These are phyloP conservation scores for Therioaphis trifolii DNA, from an alignment of 2,888 invertebrate genomes.

Conservation along the genomic window DNA sequence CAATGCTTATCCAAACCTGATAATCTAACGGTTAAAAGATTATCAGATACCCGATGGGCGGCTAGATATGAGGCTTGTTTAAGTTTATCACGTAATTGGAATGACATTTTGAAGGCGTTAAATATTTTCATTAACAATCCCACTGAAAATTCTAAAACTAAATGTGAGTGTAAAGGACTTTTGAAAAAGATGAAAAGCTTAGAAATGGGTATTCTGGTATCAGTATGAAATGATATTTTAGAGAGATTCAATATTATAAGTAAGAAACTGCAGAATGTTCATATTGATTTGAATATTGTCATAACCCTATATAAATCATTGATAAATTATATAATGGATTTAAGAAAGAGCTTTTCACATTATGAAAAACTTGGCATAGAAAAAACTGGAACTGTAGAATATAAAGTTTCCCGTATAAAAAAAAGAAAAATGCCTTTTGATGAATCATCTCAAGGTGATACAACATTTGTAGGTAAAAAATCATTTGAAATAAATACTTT, in stretches of 20 bases:
- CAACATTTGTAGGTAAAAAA: neutral
- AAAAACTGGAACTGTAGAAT: too few relatives aligned
- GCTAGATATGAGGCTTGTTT: neutral
- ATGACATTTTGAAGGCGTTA: neutral
- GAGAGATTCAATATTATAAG: slow-evolving; percentile 50
- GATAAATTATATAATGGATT: too few relatives aligned
- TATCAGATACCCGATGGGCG: neutral
- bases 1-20: slow-evolving; percentile 7
- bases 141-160: slow-evolving; percentile 59
- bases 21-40: slow-evolving; percentile 9
- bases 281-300: slow-evolving; percentile 56
- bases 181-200: slow-evolving; percentile 23
- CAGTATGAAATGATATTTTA: slow-evolving; percentile 63
- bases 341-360: too few relatives aligned
- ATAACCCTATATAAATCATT: slow-evolving; percentile 57
- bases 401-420: too few relatives aligned
- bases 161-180: slow-evolving; percentile 40
- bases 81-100: neutral
- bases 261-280: slow-evolving; percentile 54
- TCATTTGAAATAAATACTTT: neutral
- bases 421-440: too few relatives aligned
- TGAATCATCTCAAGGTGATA: too few relatives aligned
- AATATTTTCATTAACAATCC: slow-evolving; percentile 54
- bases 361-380: too few relatives aligned
- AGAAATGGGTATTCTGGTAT: slow-evolving; percentile 62